Conservation (phyloP, 2,888 invertebrate genomes). For the Volucella inanis region DNA sequence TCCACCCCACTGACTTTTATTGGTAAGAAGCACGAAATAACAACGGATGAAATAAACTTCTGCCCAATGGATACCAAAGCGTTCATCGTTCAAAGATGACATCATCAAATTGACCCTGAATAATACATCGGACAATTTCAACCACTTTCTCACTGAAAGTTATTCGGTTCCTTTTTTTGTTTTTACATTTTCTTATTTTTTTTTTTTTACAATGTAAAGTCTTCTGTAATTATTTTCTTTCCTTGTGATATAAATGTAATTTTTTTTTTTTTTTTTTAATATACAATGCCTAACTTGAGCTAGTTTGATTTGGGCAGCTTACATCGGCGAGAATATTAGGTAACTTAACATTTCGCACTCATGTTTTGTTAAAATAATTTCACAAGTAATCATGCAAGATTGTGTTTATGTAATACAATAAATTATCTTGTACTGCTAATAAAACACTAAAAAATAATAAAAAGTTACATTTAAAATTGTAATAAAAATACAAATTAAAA, state of each 20-base stretch:
- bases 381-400: no score
- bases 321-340: background rate
- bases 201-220: conserved; percentile 37
- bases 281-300: conserved; percentile 32
- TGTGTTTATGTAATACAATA: background rate
- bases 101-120: conserved; percentile 16
- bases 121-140: conserved; percentile 5
- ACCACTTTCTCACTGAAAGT: conserved; percentile 27
- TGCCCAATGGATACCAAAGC: conserved; percentile 83
- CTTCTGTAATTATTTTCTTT: conserved; percentile 54
- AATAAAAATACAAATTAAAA: conserved; percentile 5
- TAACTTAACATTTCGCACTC: background rate
- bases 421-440: conserved; percentile 7
- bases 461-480: conserved; percentile 5
- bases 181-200: conserved; percentile 5
- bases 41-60: conserved; percentile 78
- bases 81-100: conserved; percentile 78
- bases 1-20: conserved; percentile 81
- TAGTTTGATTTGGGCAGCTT: conserved; percentile 25
- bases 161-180: conserved; percentile 34
- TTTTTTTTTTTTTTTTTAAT: conserved; percentile 22
- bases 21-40: conserved; percentile 76
- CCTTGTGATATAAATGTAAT: conserved; percentile 64
- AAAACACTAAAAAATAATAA: background rate
- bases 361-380: conserved; percentile 1